Conservation (phyloP, 1,140 invertebrate species). For the Wasmannia auropunctata region DNA sequence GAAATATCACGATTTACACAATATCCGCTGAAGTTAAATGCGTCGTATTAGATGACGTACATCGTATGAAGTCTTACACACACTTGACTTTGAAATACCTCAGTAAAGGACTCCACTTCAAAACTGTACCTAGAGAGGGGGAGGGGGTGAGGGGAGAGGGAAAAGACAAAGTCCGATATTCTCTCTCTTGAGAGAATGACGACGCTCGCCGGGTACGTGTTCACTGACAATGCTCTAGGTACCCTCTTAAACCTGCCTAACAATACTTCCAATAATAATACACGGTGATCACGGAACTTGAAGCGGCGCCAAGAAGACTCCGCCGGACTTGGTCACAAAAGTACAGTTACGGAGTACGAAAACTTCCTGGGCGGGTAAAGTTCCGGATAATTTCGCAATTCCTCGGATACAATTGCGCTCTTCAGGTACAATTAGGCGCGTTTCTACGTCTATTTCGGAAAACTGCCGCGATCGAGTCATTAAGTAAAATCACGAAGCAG, state of each 20-base stretch:
- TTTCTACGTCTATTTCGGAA: slow-evolving; percentile 17
- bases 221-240: slow-evolving; percentile 32
- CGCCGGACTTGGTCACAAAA: slow-evolving; percentile 54
- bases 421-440: slow-evolving; percentile 25
- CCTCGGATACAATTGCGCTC: slow-evolving; percentile 16
- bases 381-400: slow-evolving; percentile 56
- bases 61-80: not conserved
- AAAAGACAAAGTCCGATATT: not conserved
- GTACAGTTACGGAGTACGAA: slow-evolving; percentile 55
- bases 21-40: not conserved
- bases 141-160: not conserved
- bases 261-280: slow-evolving; percentile 71
- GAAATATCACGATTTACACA: slow-evolving; percentile 11
- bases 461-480: slow-evolving; percentile 5
- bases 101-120: not conserved
- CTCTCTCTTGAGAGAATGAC: not conserved
- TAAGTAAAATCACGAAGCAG: slow-evolving; percentile 21
- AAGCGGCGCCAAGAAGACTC: slow-evolving; percentile 59
- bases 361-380: slow-evolving; percentile 41
- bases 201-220: slow-evolving; percentile 23
- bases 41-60: not conserved
- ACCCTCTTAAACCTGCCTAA: slow-evolving; percentile 60
- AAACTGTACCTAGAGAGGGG: not conserved
- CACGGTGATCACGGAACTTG: slow-evolving; percentile 59
- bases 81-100: slow-evolving; percentile 51